Conservation (phyloP, 2,888 invertebrate species). For the Thymelicus lineola region DNA sequence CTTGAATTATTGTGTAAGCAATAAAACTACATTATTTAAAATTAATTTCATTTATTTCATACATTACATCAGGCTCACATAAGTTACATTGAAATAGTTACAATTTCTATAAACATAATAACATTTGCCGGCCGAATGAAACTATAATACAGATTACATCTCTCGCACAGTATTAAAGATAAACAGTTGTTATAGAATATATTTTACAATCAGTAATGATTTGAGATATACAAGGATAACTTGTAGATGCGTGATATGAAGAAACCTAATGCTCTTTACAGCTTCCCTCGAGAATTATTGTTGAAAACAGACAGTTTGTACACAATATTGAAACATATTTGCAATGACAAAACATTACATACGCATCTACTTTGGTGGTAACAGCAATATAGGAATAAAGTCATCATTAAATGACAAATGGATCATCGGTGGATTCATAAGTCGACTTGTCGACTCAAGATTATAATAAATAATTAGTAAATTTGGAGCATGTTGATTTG, state of each 20-base stretch:
- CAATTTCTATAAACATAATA: constrained; percentile 43
- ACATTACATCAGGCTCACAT: constrained; percentile 50
- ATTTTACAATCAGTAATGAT: constrained; percentile 12
- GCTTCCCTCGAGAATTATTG: too few species aligned
- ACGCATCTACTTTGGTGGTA: too few species aligned
- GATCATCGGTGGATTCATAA: too few species aligned
- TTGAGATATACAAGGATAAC: not conserved
- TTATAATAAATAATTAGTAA: too few species aligned
- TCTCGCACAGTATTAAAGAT: constrained; percentile 8
- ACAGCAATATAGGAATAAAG: too few species aligned
- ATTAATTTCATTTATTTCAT: constrained; percentile 55
- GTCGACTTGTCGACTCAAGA: too few species aligned
- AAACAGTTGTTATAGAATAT: constrained; percentile 19
- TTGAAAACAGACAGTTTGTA: too few species aligned
- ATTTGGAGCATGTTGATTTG: too few species aligned
- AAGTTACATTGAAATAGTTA: constrained; percentile 51
- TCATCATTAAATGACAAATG: too few species aligned
- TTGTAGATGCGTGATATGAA: not conserved
- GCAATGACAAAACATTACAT: too few species aligned
- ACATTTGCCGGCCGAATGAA: constrained; percentile 43
- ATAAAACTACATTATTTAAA: constrained; percentile 43
- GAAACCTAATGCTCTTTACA: too few species aligned
- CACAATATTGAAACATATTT: too few species aligned
- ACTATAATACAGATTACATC: constrained; percentile 33
- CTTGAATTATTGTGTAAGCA: constrained; percentile 16